These are phyloP conservation scores for Drosophila ezoana DNA, from an alignment of 2,888 invertebrate species.

Conservation along the genomic window DNA sequence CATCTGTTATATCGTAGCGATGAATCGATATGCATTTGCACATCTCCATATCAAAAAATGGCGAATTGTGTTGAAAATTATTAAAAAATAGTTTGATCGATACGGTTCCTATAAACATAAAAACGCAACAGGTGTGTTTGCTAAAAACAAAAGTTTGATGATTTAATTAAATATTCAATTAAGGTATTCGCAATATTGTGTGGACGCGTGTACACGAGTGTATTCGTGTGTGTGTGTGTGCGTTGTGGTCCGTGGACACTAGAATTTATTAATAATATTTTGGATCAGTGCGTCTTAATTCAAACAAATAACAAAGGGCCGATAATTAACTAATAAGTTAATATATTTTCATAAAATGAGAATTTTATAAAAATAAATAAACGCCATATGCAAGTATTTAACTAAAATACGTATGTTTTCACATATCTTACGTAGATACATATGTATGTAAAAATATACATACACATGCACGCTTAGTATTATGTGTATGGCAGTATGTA, in stretches of 20 bases:
- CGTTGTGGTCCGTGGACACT: slow-evolving; percentile 21
- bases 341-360: neutral
- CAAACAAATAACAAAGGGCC: neutral
- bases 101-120: slow-evolving; percentile 10
- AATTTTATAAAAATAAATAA: neutral
- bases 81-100: slow-evolving; percentile 25
- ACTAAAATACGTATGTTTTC: neutral
- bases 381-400: neutral
- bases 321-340: no score
- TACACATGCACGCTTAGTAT: neutral
- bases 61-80: slow-evolving; percentile 53
- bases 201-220: slow-evolving; percentile 2
- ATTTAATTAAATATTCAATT: neutral
- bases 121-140: slow-evolving; percentile 37
- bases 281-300: neutral
- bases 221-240: slow-evolving; percentile 9
- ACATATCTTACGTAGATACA: neutral
- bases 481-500: slow-evolving; percentile 1
- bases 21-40: slow-evolving; percentile 13
- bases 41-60: slow-evolving; percentile 52
- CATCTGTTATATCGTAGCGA: neutral
- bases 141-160: slow-evolving; percentile 1
- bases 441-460: slow-evolving; percentile 1
- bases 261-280: slow-evolving; percentile 12
- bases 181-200: slow-evolving; percentile 5